A percentile compares a stretch with the other conserved stretches of the same genome.
Conservation (phyloP, 2,888 invertebrate genomes). For the Metacarcinus magister region DNA sequence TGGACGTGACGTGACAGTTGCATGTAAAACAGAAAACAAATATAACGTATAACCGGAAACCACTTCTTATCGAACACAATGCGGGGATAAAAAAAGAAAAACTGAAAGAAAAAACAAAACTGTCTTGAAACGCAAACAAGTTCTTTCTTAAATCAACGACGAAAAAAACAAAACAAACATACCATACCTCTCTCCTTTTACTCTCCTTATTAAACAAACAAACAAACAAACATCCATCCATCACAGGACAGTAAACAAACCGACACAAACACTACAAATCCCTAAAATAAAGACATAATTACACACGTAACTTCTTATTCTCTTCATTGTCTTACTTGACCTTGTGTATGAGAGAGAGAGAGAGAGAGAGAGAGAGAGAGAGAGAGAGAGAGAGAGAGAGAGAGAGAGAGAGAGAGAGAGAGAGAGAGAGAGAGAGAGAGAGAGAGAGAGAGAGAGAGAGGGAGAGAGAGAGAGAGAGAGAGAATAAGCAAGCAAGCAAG, state of each 20-base stretch:
- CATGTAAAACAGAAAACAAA: background rate
- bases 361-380: conserved; percentile 69
- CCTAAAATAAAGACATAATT: background rate
- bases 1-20: background rate
- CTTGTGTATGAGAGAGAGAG: conserved; percentile 48
- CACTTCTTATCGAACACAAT: background rate
- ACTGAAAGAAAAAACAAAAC: background rate
- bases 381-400: conserved; percentile 52
- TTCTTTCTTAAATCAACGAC: background rate
- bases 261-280: background rate
- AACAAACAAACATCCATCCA: background rate
- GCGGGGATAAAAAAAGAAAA: background rate
- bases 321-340: conserved; percentile 3
- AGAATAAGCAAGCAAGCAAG: background rate
- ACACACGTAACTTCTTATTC: background rate
- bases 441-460: conserved; percentile 61
- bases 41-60: background rate
- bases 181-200: background rate
- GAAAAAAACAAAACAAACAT: background rate
- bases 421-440: conserved; percentile 42
- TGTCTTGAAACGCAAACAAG: background rate
- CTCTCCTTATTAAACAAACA: background rate
- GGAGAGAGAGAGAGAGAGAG: conserved; percentile 54
- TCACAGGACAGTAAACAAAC: background rate
- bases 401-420: conserved; percentile 53